Base-by-base conservation (phyloP, 2,113 vertebrate genomes). In the Pluvianellus socialis region DNA sequence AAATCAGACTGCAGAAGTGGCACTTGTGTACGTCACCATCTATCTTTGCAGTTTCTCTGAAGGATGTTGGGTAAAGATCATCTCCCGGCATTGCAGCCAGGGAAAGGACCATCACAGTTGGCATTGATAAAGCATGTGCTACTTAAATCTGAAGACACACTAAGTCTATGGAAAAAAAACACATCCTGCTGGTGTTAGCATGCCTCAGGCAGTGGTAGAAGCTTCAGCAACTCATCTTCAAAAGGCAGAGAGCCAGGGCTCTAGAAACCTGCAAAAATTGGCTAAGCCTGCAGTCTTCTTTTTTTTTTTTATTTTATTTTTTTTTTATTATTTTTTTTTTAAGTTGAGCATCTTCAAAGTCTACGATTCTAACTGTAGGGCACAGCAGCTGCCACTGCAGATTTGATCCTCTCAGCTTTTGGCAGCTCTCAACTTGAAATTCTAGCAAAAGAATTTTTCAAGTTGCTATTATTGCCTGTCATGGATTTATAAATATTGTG, bases 391-490 rank as follows among this genome's bases (percentile, higher is more conserved):
- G 98, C 98, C 98, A 98, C 98, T 97, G 98, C 97, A 98, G 98
- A 98, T 98, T 98, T 98, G 98, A 99, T 99, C 98, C 98, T 97
- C 98, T 97, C 98, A 95, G 97, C 97, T 98, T 98, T 98, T 98
- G 97, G 98, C 98, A 98, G 98, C 97, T 98, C 98, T 98, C 98
- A 96, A 98, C 98, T 98, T 98, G 97, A 98, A 98, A 98, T 98
- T 98, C 98, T 97, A 98, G 97, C 98, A 98, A 98, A 98, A 98
- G 97, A 98, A 98, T 98, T 98, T 98, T 98, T 98, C 98, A 98
- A 99, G 98, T 99, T 98, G 98, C 98, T 98, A 98, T 99, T 99
- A 99, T 98, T 98, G 97, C 98, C 98, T 98, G 98, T 99, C 98
- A 98, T 93, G 93, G 98, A 98, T 98, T 98, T 98, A 98, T 98